Evolutionary conservation across 2,888 invertebrate genomes (phyloP), one percentile per base, ranked within the genome.

Genomic region (Bibio marci): DNA sequence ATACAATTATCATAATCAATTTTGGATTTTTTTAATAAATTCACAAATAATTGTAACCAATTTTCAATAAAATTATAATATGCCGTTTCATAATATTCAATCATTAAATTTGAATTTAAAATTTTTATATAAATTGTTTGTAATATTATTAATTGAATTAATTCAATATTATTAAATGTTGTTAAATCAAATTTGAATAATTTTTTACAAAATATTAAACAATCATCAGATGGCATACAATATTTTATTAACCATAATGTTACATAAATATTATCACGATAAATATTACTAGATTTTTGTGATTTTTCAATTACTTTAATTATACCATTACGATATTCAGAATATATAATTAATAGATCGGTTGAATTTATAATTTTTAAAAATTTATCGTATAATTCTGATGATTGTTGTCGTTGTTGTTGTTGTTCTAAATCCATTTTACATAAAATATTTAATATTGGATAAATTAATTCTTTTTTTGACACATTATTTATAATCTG

Each of bases 261-360:
- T n/a, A 73, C 69, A 38, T 61, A 54, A 41, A 70, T 65, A 52
- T 75, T 70, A 40, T 69, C 66, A 32, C 70, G 59, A 46, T 77
- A 75, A 37, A 77, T 69, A 46, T 71, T 70, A 1, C 74, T 73
- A 4, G 71, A 72, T 59, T 79, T 79, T 44, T 75, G 73, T 1
- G 78, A 79, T 50, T 77, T 78, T 49, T 75, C 72, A 31, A 79
- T 57, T 43, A 71, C 64, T 55, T 74, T 73, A 37, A 64, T 54
- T 27, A 83, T 69, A 44, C 75, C 72, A 1, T 65, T 58, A 54
- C 75, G 71, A 46, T 76, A 73, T 48, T 70, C 65, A 33, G 66
- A 41, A n/a, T 6, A 22, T 22, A 6, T 8, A 22, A 6, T 22
- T 22, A 22, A 22, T n/a, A n/a, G n/a, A n/a, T n/a, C n/a, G n/a